Base-by-base conservation (phyloP, 64 coral and sea anemone genomes). In the Pocillopora verrucosa region DNA sequence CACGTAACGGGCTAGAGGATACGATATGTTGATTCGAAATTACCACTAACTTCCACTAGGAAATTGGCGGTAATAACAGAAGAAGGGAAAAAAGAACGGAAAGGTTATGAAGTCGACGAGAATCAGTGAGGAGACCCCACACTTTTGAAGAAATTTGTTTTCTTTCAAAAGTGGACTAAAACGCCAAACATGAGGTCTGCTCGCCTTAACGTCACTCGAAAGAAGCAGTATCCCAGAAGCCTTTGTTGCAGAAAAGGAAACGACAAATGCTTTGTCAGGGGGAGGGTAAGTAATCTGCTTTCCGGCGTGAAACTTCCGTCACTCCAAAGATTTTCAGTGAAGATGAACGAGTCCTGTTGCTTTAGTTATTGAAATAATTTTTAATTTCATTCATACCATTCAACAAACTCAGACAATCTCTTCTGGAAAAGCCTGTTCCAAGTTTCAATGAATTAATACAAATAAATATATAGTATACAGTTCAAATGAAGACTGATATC, bases 121-220 rank as follows among this genome's bases (percentile, higher is more conserved):
- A 98, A 99, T 95, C 97, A 90, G 88, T 91, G 93, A 94, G 94
- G 97, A 99, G 97, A 92, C 97, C 97, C 89, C 97, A 99, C 97
- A 99, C 97, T 99, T 99, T 99, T 99, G 93, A 89, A 99, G 94
- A 91, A 96, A 96, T 86, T 69, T 76, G 74, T 89, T 99, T 99
- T 99, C 93, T 94, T 91, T 93, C 97, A 99, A 99, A 99, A 99
- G 93, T 99, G 97, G 97, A 94, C 90, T 75, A 91, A 74, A 72
- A 88, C 92, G 87, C 83, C 90, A 63, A 36, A 92, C 93, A 96
- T 99, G 93, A 99, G 97, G 93, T 99, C 96, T 99, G 96, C 96
- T 99, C 96, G 86, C 94, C 88, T 99, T 99, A 95, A 82, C 87
- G 94, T 96, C 94, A 95, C 90, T 89, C 91, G 59, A 73, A 60